These are phyloP conservation scores for Bathynomus jamesi DNA, from an alignment of 1,140 invertebrate genomes.

Conservation along the genomic window DNA sequence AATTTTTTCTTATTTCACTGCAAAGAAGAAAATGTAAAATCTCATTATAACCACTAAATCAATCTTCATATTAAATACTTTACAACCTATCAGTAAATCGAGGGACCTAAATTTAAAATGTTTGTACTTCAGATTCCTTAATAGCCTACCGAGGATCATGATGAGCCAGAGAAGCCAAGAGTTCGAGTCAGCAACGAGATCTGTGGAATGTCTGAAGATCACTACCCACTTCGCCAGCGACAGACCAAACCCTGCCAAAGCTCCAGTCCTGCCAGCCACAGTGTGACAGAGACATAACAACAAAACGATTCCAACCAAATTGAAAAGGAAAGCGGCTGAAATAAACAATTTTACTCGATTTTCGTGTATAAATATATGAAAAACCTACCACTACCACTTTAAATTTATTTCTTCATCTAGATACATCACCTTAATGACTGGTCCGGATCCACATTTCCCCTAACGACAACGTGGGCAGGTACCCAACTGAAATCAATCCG, in stretches of 20 bases:
- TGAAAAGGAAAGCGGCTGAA: constrained; percentile 78
- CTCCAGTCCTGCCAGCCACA: constrained; percentile 84
- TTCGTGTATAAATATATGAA: neutral
- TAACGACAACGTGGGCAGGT: too few species aligned
- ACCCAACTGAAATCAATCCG: too few species aligned
- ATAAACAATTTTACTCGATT: constrained; percentile 33
- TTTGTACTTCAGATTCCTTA: too few species aligned
- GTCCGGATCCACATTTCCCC: too few species aligned
- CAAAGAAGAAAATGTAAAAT: too few species aligned
- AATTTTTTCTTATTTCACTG: too few species aligned
- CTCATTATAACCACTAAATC: too few species aligned
- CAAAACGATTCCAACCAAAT: constrained; percentile 88
- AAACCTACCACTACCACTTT: neutral
- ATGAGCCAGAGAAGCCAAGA: constrained; percentile 84
- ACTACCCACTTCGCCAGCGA: constrained; percentile 90
- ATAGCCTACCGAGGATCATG: constrained; percentile 69
- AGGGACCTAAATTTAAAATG: too few species aligned
- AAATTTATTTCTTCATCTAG: constrained; percentile 1
- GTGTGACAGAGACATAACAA: constrained; percentile 89
- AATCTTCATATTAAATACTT: too few species aligned
- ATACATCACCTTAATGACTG: too few species aligned
- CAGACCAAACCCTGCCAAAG: constrained; percentile 81
- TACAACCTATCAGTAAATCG: too few species aligned
- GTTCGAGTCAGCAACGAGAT: constrained; percentile 65
- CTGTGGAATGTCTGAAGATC: constrained; percentile 83